phyloP scores from a whole-genome alignment of 2,797 vertebrate species.

The Pteronotus mesoamericanus region DNA sequence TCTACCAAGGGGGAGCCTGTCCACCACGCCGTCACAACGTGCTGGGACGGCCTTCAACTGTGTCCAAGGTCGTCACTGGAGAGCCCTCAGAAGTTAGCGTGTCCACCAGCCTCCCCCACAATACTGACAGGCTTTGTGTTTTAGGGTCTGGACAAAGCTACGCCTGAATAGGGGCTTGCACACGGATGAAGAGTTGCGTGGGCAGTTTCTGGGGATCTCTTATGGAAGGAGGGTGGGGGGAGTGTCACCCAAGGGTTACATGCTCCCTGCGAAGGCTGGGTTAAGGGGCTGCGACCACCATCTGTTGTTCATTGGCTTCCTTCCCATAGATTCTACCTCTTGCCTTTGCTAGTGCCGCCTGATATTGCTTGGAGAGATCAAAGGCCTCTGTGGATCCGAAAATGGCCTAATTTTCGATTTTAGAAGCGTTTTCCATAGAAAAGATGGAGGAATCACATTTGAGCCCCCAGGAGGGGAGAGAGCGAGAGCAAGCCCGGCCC shows the following conservation, averaged over 20 bases:
- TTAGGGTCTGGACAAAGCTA: neutral
- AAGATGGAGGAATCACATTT: neutral
- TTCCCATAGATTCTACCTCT: neutral
- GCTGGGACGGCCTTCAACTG: too few species aligned
- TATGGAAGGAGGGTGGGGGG: accelerated
- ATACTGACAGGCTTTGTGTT: neutral
- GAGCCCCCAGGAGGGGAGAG: neutral
- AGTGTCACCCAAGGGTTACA: neutral
- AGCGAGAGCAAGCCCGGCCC: too few species aligned
- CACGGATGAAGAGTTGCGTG: accelerated
- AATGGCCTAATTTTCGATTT: neutral
- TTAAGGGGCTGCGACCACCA: accelerated
- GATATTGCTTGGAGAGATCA: accelerated
- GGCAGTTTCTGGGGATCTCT: neutral
- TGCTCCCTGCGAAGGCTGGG: neutral
- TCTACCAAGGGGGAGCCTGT: neutral
- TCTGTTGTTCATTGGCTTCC: neutral
- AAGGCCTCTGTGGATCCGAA: neutral
- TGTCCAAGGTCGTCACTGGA: accelerated
- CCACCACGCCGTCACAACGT: accelerated
- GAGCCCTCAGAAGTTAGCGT: neutral
- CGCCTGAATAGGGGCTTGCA: neutral
- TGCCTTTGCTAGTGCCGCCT: accelerated
- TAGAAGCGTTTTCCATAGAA: neutral
- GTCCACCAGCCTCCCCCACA: neutral